Evolutionary conservation across 2,797 vertebrate species (phyloP).

Genomic region (Falco berigora): DNA sequence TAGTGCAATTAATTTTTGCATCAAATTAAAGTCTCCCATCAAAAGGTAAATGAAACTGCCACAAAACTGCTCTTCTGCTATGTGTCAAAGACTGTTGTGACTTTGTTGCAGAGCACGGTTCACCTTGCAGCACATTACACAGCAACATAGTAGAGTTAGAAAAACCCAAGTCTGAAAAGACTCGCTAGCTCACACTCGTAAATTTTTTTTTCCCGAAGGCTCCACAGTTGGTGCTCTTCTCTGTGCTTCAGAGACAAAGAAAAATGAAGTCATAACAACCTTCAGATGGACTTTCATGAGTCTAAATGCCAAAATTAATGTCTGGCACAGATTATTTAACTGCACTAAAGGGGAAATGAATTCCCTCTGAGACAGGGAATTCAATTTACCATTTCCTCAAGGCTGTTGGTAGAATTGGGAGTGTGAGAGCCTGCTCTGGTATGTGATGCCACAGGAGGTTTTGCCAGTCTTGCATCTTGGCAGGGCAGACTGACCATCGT

Average conservation of each 20-base stretch:
- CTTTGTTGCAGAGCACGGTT: not conserved
- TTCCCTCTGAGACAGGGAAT: not conserved
- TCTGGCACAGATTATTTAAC: slow-evolving; percentile 45
- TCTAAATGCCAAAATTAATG: slow-evolving; percentile 19
- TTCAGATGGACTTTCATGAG: not conserved
- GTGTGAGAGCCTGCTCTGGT: not conserved
- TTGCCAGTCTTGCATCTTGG: not conserved
- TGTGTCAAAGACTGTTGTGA: not conserved
- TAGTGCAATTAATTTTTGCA: not conserved
- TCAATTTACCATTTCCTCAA: not conserved
- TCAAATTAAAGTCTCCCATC: not conserved
- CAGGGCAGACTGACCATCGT: not conserved
- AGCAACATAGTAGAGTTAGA: not conserved
- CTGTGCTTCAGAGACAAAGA: not conserved
- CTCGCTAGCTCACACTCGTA: not conserved
- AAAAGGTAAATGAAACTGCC: not conserved
- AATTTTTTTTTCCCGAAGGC: not conserved
- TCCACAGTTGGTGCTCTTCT: not conserved
- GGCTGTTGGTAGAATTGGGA: not conserved
- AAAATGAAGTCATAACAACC: slow-evolving; percentile 10
- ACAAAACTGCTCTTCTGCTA: not conserved
- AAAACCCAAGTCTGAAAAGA: not conserved
- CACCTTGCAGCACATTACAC: not conserved
- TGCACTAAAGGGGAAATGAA: not conserved
- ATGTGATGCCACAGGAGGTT: not conserved